phyloP scores from a whole-genome alignment of 2,797 vertebrate species.

The Malacoraja senta region DNA sequence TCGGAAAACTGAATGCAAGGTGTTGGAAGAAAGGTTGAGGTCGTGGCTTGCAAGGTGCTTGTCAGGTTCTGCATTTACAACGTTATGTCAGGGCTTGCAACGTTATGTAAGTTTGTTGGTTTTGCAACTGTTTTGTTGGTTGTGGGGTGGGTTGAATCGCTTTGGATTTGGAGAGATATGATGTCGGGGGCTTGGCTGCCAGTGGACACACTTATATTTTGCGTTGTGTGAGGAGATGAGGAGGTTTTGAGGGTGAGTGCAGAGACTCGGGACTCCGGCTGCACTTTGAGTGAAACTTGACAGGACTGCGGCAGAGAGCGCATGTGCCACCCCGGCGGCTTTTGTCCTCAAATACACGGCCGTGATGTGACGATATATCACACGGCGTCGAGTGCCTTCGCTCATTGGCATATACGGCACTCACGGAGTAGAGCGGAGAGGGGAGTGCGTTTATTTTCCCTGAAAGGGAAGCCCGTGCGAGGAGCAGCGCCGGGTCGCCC shows the following conservation, averaged over 20 bases:
- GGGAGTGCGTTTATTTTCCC: background rate
- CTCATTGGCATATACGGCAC: no score
- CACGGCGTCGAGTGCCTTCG: no score
- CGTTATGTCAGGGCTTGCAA: no score
- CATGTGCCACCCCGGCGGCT: background rate
- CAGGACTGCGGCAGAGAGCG: background rate
- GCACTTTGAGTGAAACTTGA: conserved; percentile 12
- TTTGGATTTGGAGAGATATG: background rate
- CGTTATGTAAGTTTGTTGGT: no score
- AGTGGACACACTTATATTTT: background rate
- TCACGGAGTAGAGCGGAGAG: background rate
- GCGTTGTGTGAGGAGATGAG: no score
- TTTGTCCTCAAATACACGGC: background rate
- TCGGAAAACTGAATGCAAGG: background rate
- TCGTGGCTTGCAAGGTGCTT: background rate
- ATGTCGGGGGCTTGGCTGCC: background rate
- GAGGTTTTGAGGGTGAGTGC: background rate
- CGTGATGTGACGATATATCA: background rate
- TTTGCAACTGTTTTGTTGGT: background rate
- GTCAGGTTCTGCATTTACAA: background rate
- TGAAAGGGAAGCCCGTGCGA: no score
- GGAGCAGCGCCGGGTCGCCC: background rate
- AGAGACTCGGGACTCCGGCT: background rate
- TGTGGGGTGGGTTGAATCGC: background rate
- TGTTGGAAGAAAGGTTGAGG: background rate